Conservation (phyloP, 2,888 invertebrate genomes). For the Tetranychus truncatus region DNA sequence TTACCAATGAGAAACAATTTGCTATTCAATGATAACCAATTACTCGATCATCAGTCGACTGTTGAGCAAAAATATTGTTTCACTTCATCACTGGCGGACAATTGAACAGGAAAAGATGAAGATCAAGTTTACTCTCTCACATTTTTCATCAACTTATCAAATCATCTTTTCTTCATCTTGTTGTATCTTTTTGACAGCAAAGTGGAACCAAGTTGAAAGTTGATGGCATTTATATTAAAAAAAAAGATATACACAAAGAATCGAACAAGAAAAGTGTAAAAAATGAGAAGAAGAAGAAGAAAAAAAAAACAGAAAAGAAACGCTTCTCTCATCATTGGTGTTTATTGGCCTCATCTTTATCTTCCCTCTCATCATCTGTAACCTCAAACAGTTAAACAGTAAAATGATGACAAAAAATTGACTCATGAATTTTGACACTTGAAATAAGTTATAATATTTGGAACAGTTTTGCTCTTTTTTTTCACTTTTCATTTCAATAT, state of each 20-base stretch:
- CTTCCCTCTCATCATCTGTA: background rate
- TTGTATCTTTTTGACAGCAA: background rate
- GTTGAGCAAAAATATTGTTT: background rate
- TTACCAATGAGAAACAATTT: too few species aligned
- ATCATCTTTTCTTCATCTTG: background rate
- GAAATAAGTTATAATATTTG: too few species aligned
- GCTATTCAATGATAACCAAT: too few species aligned
- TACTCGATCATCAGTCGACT: background rate
- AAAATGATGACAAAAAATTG: background rate
- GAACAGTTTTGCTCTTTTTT: too few species aligned
- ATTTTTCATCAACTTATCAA: constrained; percentile 10
- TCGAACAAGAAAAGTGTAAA: background rate
- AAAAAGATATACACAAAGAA: background rate
- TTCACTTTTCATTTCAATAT: too few species aligned
- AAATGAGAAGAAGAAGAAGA: too few species aligned
- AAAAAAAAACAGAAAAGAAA: too few species aligned
- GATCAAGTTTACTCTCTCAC: background rate
- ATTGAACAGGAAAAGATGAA: background rate
- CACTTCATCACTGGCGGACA: background rate
- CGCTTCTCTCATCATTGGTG: background rate
- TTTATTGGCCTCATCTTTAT: background rate
- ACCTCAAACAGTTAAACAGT: background rate
- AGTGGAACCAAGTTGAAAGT: background rate
- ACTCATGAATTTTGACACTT: background rate
- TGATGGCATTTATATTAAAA: constrained; percentile 1